A percentile compares a stretch with the other conserved stretches of the same genome.
Evolutionary conservation across 2,113 vertebrate genomes (phyloP).

Genomic region (Esox niger): DNA sequence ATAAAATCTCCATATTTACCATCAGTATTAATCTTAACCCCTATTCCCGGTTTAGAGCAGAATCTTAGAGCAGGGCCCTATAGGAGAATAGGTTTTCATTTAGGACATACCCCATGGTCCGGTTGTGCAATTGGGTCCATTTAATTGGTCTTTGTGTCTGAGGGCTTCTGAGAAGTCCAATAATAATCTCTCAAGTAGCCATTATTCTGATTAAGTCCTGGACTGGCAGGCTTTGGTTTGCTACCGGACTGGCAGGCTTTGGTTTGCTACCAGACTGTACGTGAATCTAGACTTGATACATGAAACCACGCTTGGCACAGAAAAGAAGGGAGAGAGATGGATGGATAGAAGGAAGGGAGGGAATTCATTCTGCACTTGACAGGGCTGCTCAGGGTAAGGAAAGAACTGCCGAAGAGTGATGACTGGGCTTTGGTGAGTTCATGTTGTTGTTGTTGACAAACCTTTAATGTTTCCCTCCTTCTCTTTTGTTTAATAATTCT

Average conservation of each 20-base stretch:
- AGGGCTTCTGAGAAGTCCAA: constrained; percentile 46
- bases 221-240: background rate
- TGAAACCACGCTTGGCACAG: constrained; percentile 9
- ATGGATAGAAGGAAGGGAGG: background rate
- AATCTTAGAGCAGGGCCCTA: no score
- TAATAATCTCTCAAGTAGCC: constrained; percentile 43
- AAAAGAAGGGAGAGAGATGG: background rate
- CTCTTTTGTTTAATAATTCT: constrained; percentile 42
- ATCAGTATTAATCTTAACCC: constrained; percentile 32
- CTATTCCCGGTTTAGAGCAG: background rate
- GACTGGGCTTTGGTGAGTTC: constrained; percentile 12
- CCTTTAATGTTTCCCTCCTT: background rate
- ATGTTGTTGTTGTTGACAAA: background rate
- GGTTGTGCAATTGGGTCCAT: constrained; percentile 52
- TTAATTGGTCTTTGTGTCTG: constrained; percentile 61
- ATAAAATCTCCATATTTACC: constrained; percentile 45
- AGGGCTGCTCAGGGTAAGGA: constrained; percentile 5
- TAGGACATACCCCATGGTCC: constrained; percentile 9
- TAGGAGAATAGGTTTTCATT: no score
- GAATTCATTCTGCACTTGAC: constrained; percentile 9
- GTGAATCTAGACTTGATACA: constrained; percentile 41
- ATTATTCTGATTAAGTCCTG: constrained; percentile 65
- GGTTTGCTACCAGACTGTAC: constrained; percentile 24
- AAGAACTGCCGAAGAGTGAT: constrained; percentile 10
- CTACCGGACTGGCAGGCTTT: background rate